Evolutionary conservation across 2,888 invertebrate genomes (phyloP).

Genomic region (Synergus umbraculus): DNA sequence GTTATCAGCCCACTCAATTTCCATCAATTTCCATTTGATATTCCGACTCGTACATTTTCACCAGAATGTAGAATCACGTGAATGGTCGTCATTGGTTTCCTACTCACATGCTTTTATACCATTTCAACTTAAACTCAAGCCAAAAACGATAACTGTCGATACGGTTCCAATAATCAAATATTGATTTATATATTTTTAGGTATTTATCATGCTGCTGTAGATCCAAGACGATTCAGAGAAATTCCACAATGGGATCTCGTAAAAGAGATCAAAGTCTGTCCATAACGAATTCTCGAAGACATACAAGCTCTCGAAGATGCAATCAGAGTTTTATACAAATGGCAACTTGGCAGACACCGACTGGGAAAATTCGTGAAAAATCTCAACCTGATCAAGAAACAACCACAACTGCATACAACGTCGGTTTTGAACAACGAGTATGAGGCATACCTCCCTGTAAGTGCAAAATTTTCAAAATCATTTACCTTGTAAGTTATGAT

Average conservation of each 20-base stretch:
- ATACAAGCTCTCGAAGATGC: slow-evolving; percentile 64
- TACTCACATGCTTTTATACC: neutral
- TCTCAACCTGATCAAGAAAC: slow-evolving; percentile 68
- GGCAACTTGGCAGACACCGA: slow-evolving; percentile 58
- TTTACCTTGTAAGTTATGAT: no score
- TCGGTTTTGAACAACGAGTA: slow-evolving; percentile 63
- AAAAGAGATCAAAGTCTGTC: slow-evolving; percentile 69
- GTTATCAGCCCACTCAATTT: neutral
- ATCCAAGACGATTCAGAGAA: slow-evolving; percentile 58
- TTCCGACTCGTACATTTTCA: neutral
- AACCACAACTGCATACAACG: slow-evolving; percentile 64
- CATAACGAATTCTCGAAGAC: slow-evolving; percentile 65
- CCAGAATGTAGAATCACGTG: neutral
- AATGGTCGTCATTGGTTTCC: slow-evolving; percentile 5
- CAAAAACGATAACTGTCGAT: slow-evolving; percentile 1
- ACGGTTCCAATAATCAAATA: neutral
- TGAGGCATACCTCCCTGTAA: slow-evolving; percentile 46
- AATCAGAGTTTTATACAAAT: slow-evolving; percentile 64
- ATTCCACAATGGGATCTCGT: slow-evolving; percentile 64
- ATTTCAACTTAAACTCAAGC: slow-evolving; percentile 8
- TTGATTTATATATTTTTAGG: slow-evolving; percentile 54
- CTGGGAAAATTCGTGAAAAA: slow-evolving; percentile 48
- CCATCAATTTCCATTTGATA: slow-evolving; percentile 7
- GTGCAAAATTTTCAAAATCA: neutral
- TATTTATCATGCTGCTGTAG: slow-evolving; percentile 66